Conservation (phyloP, 2,113 vertebrate species). For the Psittacula cyanocephala region DNA sequence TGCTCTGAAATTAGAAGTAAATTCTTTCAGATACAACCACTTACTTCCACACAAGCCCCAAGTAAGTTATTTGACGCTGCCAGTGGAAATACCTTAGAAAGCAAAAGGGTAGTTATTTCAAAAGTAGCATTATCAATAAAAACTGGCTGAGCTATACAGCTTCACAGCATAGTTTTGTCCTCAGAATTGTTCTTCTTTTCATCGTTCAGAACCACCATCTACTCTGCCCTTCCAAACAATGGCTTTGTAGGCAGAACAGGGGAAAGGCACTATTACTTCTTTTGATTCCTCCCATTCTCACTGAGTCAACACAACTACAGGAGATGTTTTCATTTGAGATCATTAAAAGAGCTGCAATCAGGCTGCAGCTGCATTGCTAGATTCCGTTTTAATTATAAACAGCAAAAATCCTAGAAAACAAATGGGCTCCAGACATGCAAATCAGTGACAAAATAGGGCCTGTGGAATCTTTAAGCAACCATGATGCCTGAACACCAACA, state of each 20-base stretch:
- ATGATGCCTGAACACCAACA: background rate
- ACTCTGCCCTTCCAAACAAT: background rate
- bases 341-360: background rate
- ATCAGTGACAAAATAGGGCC: background rate
- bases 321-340: background rate
- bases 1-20: background rate
- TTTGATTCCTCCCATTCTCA: background rate
- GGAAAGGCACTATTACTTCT: background rate
- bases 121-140: background rate
- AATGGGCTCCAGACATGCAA: background rate
- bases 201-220: background rate
- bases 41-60: background rate
- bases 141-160: background rate
- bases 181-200: background rate
- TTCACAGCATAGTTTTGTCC: background rate
- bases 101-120: background rate
- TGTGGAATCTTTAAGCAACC: background rate
- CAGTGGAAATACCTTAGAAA: background rate
- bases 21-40: background rate
- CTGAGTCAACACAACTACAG: background rate
- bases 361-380: background rate
- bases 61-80: background rate
- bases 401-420: background rate
- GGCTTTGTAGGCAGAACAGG: background rate
- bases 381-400: conserved; percentile 5